Evolutionary conservation across 2,797 vertebrate genomes (phyloP), one percentile per base, ranked within the genome.

Genomic region (Gorsachius magnificus): DNA sequence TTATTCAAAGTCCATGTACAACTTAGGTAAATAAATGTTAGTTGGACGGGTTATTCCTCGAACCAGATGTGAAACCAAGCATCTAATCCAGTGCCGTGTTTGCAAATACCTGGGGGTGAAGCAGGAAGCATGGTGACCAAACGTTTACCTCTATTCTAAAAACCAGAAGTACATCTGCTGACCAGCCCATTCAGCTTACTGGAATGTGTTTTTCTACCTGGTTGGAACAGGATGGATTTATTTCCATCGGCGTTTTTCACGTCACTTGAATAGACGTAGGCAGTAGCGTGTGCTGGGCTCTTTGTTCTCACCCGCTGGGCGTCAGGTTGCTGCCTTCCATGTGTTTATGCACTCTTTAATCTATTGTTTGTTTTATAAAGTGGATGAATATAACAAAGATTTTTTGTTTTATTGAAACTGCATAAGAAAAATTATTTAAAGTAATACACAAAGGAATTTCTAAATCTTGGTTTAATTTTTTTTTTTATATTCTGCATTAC

Each of bases 391-490:
- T 70, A 95, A 88, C 92, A 75, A 76, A 11, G 38, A 35, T 15
- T 82, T 83, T 41, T 63, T 63, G 38, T 93, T 53, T 79, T 93
- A 86, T 71, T 94, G 50, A 80, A 92, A 88, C 60, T 60, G 46
- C 91, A 31, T 54, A 64, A 93, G 70, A 77, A 76, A 75, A 96
- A 96, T 79, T 41, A 96, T 93, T 92, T 92, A 92, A 94, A 80
- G 57, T 82, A 95, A 97, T 95, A 45, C 95, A 96, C 82, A 70
- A 76, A 86, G 95, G 95, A 75, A 58, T 91, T 94, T 89, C 68
- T 66, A 89, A 96, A 94, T 46, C 93, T 92, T 76, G 53, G 72
- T 66, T 97, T 97, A 88, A 86, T 96, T 97, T 97, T 94, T 94
- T 38, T 38, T 93, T 92, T 78, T 78, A 20, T 69, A 91, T 96